Evolutionary conservation across 2,888 invertebrate species (phyloP), one percentile per base, ranked within the genome.

Genomic region (Dyspetes luteomarginatus): DNA sequence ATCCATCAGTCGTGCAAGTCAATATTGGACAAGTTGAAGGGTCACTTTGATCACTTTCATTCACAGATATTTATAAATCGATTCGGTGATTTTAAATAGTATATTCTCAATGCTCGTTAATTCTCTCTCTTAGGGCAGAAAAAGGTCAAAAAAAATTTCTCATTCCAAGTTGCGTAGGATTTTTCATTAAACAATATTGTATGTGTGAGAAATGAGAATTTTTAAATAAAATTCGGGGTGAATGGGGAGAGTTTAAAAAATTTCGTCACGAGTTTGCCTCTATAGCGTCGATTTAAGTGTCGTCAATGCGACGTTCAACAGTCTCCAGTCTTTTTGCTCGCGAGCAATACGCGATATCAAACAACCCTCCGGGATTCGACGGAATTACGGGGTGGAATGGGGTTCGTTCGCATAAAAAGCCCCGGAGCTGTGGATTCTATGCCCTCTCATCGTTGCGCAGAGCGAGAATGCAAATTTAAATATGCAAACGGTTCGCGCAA

Each of bases 401-500:
- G 58, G 48, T n/a, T 48, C 26, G 56, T 30, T n/a, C 15, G 28
- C 52, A 22, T 62, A 67, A 48, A 69, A 65, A 52, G 50, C 62
- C 71, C 62, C 43, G 24, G 50, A 52, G 69, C 62, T 62, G 64
- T 73, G 30, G 72, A 52, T 71, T 48, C 48, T 15, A 48, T 7
- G 36, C 36, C 67, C 30, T 43, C n/a, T n/a, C n/a, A n/a, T n/a
- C 69, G 43, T 65, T 17, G 55, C 41, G 36, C 41, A 17, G 62
- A 15, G 62, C 52, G 55, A 48, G 64, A 76, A 85, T 85, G 74
- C 62, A 83, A 86, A 86, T 85, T 86, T 84, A 86, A 86, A 86
- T 87, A 87, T 86, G 86, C 82, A 86, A 87, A 86, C 86, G 77
- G 52, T 5, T 67, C 56, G 62, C n/a, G n/a, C n/a, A 81, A 80